phyloP scores from a whole-genome alignment of 2,888 invertebrate genomes.

The Phragmatobia fuliginosa region DNA sequence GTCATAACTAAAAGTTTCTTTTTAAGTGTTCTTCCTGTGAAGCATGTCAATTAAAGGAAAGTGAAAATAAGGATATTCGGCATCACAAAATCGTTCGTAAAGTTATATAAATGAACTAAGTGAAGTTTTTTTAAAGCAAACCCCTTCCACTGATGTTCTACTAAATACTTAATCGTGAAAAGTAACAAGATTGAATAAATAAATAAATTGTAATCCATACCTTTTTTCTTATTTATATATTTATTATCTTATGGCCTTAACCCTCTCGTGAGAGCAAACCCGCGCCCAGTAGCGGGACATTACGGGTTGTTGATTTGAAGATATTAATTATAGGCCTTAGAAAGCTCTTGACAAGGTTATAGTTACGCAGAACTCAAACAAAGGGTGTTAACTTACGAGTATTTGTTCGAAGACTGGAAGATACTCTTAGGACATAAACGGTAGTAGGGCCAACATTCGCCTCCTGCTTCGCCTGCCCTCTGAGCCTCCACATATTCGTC shows the following conservation, averaged over 20 bases:
- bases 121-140: too few relatives aligned
- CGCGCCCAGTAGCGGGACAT: too few relatives aligned
- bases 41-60: too few relatives aligned
- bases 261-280: too few relatives aligned
- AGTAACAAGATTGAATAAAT: too few relatives aligned
- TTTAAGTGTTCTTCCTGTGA: not conserved
- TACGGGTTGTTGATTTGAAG: too few relatives aligned
- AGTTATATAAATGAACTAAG: too few relatives aligned
- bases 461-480: conserved; percentile 90
- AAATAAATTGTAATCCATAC: not conserved
- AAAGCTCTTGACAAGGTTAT: too few relatives aligned
- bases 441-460: conserved; percentile 95
- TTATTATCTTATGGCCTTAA: too few relatives aligned
- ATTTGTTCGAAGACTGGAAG: conserved; percentile 87
- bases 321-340: not conserved
- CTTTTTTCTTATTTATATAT: not conserved
- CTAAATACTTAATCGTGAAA: not conserved
- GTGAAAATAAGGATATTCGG: not conserved
- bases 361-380: not conserved
- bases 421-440: conserved; percentile 93
- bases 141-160: not conserved
- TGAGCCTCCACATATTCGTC: conserved; percentile 94
- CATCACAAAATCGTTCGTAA: not conserved
- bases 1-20: not conserved
- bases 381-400: conserved; percentile 71